Percentiles rank a stretch among this genome's conserved stretches.
Conservation (phyloP, 2,797 vertebrate genomes). For the Sciaenops ocellatus region DNA sequence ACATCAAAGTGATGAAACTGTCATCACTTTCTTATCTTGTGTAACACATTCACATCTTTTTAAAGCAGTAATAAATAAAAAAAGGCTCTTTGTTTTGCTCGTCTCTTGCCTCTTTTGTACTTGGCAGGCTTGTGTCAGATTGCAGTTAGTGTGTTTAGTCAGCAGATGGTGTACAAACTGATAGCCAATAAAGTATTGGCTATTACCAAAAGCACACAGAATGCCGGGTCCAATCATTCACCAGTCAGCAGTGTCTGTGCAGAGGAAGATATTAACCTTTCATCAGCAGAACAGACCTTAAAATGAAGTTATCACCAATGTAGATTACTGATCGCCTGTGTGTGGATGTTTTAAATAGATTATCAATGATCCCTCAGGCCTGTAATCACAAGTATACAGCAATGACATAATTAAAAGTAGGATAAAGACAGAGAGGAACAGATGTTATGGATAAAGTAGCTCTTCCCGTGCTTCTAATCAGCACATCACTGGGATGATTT, state of each 20-base stretch:
- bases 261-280: constrained; percentile 43
- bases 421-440: constrained; percentile 15
- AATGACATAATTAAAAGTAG: constrained; percentile 4
- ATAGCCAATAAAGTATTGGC: constrained; percentile 24
- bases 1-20: background rate
- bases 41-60: background rate
- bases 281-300: constrained; percentile 18
- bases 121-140: constrained; percentile 22
- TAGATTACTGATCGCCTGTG: constrained; percentile 5
- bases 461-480: constrained; percentile 4
- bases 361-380: constrained; percentile 17
- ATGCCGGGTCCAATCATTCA: constrained; percentile 30
- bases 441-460: constrained; percentile 1
- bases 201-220: constrained; percentile 6
- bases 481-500: constrained; percentile 13
- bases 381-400: background rate
- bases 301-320: background rate
- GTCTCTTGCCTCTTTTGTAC: constrained; percentile 12
- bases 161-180: constrained; percentile 64
- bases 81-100: background rate
- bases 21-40: background rate
- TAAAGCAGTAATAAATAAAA: background rate
- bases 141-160: constrained; percentile 59
- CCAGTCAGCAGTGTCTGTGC: constrained; percentile 5
- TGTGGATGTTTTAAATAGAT: constrained; percentile 27